These are phyloP conservation scores for Diadumene lineata DNA, from an alignment of 92 coral and sea anemone species.

Conservation along the genomic window DNA sequence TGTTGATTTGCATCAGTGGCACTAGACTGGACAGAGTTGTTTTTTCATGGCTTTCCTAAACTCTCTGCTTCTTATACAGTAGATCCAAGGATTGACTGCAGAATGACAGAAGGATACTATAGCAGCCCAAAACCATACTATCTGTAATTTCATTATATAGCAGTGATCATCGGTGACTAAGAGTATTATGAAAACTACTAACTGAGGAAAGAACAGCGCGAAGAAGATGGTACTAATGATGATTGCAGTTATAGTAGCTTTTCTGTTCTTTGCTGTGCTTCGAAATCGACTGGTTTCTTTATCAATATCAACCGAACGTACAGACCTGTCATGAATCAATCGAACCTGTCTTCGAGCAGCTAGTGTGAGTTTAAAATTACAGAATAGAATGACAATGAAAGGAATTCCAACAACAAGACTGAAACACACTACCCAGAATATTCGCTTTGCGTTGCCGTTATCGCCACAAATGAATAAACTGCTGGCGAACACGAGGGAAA, in stretches of 20 bases:
- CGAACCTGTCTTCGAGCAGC: constrained; percentile 43
- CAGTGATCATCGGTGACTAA: constrained; percentile 39
- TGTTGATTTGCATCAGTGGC: background rate
- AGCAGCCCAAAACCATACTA: constrained; percentile 61
- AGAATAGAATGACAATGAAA: constrained; percentile 27
- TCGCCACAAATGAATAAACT: constrained; percentile 20
- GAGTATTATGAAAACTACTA: constrained; percentile 47
- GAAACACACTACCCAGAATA: constrained; percentile 60
- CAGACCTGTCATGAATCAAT: constrained; percentile 20
- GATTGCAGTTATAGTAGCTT: constrained; percentile 46
- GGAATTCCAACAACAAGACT: constrained; percentile 46
- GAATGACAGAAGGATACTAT: constrained; percentile 62
- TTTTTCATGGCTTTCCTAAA: constrained; percentile 41
- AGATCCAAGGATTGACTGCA: constrained; percentile 63
- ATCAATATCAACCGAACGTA: background rate
- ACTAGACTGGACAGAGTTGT: background rate
- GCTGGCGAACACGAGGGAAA: constrained; percentile 37
- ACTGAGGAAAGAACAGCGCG: constrained; percentile 43
- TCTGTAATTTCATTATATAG: constrained; percentile 22
- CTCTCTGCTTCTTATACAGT: constrained; percentile 50
- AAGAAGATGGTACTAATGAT: constrained; percentile 44
- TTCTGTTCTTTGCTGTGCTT: constrained; percentile 32
- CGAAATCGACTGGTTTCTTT: background rate
- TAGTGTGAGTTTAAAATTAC: constrained; percentile 38
- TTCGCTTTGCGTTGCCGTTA: constrained; percentile 22